Conservation (phyloP, 2,888 invertebrate species). For the Patella pellucida region DNA sequence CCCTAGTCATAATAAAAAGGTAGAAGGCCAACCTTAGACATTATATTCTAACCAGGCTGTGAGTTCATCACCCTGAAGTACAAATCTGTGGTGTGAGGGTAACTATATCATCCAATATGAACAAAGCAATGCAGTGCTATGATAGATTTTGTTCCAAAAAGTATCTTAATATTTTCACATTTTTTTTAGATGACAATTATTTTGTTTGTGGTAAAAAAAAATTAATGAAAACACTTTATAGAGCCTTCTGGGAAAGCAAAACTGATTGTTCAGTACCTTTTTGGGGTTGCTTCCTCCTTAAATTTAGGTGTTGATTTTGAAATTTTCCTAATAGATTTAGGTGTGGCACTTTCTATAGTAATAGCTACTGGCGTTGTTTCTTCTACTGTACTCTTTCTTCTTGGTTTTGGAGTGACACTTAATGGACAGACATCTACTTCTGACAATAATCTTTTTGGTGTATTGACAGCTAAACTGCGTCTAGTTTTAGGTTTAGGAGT, state of each 20-base stretch:
- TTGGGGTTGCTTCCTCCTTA: background rate
- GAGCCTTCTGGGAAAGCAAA: no score
- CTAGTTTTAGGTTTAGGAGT: conserved; percentile 31
- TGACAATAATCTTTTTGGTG: background rate
- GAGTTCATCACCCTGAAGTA: no score
- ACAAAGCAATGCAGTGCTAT: no score
- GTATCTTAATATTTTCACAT: no score
- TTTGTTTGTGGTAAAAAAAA: no score
- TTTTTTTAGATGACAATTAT: no score
- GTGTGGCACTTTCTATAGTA: background rate
- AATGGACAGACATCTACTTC: background rate
- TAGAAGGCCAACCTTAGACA: background rate
- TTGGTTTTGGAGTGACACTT: no score
- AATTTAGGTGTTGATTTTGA: background rate
- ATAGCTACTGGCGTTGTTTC: background rate
- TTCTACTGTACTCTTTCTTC: conserved; percentile 15
- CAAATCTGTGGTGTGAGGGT: no score
- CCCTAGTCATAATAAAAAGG: background rate
- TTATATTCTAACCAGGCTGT: background rate
- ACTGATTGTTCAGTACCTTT: background rate
- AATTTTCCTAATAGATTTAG: background rate
- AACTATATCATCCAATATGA: no score
- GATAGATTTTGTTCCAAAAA: no score
- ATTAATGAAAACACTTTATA: no score
- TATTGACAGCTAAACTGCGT: background rate